Evolutionary conservation across 2,888 invertebrate genomes (phyloP).

Genomic region (Matsumyia berberina): DNA sequence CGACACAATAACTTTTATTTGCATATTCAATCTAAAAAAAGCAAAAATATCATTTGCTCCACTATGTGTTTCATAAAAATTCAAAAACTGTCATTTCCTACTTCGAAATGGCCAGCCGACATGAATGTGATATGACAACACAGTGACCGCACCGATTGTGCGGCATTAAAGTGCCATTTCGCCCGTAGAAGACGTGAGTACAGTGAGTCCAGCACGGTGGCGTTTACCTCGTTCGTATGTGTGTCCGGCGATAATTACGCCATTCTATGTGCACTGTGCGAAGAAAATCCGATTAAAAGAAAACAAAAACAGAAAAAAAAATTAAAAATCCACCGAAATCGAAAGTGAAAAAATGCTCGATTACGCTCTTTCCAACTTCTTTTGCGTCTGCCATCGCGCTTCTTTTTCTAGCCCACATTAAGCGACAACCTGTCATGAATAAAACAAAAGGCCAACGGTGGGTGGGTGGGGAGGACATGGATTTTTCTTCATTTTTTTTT

Average conservation of each 20-base stretch:
- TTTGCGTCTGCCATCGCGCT: slow-evolving; percentile 16
- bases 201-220: background rate
- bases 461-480: slow-evolving; percentile 54
- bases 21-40: slow-evolving; percentile 23
- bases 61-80: slow-evolving; percentile 48
- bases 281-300: slow-evolving; percentile 58
- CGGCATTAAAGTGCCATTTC: slow-evolving; percentile 40
- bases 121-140: slow-evolving; percentile 48
- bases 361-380: slow-evolving; percentile 54
- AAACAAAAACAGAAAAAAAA: slow-evolving; percentile 33
- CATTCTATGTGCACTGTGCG: slow-evolving; percentile 59
- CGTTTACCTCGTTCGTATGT: slow-evolving; percentile 30
- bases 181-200: slow-evolving; percentile 9
- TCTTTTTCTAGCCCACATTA: slow-evolving; percentile 59
- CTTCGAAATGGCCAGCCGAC: slow-evolving; percentile 41
- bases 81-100: slow-evolving; percentile 55
- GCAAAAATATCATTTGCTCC: slow-evolving; percentile 27
- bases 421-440: slow-evolving; percentile 68
- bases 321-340: no score
- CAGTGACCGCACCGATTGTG: slow-evolving; percentile 37
- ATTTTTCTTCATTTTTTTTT: no score
- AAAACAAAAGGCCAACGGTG: slow-evolving; percentile 72
- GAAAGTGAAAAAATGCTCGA: slow-evolving; percentile 66
- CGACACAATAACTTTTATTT: slow-evolving; percentile 39
- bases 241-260: slow-evolving; percentile 58